These are phyloP conservation scores for Seriola quinqueradiata DNA, from an alignment of 2,113 vertebrate species.

Conservation along the genomic window DNA sequence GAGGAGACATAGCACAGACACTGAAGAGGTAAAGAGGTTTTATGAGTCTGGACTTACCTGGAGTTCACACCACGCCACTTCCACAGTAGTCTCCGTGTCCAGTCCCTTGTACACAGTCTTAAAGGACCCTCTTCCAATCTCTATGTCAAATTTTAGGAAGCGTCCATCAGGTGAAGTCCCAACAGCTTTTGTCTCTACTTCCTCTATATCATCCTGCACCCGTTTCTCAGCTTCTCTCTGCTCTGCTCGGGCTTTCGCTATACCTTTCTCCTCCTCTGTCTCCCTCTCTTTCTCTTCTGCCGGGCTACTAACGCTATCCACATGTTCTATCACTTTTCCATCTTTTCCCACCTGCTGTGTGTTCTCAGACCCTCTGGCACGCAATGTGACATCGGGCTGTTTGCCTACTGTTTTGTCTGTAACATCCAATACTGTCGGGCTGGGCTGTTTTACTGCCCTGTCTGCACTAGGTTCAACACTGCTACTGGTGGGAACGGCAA, in stretches of 20 bases:
- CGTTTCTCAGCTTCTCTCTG: constrained; percentile 87
- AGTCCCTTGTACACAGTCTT: constrained; percentile 99
- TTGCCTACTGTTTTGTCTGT: constrained; percentile 52
- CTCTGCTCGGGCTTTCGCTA: constrained; percentile 83
- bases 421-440: constrained; percentile 64
- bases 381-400: constrained; percentile 39
- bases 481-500: constrained; percentile 12
- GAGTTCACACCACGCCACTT: constrained; percentile 98
- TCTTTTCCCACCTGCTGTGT: constrained; percentile 55
- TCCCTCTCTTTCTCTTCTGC: constrained; percentile 69
- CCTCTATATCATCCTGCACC: constrained; percentile 91
- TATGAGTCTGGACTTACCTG: constrained; percentile 87
- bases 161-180: constrained; percentile 96
- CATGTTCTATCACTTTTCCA: constrained; percentile 41
- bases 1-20: not conserved
- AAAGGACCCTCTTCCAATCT: constrained; percentile 97
- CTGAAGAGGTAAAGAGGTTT: not conserved
- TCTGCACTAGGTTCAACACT: constrained; percentile 26
- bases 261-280: constrained; percentile 72
- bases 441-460: constrained; percentile 46
- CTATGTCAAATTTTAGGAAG: constrained; percentile 98
- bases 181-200: constrained; percentile 97
- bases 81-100: constrained; percentile 98
- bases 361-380: constrained; percentile 36
- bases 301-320: constrained; percentile 46